Evolutionary conservation across 2,113 vertebrate genomes (phyloP).

Genomic region (Ophiodon elongatus): DNA sequence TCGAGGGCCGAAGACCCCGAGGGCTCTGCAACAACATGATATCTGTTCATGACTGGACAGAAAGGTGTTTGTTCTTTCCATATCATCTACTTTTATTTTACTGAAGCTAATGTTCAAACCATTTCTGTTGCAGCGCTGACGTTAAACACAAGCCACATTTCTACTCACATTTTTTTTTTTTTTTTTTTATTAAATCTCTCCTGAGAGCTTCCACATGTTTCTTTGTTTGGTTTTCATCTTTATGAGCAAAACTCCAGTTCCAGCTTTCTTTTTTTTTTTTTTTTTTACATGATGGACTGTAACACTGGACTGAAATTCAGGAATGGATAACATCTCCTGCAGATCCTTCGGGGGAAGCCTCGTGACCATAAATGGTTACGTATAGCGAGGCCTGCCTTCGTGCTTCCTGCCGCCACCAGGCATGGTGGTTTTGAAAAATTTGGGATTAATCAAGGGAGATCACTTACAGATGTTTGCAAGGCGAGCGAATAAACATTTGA

Average conservation of each 20-base stretch:
- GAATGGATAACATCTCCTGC: slow-evolving; percentile 55
- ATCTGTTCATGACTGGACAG: too few relatives aligned
- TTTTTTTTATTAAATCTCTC: background rate
- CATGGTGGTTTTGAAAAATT: slow-evolving; percentile 44
- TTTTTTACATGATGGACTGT: slow-evolving; percentile 10
- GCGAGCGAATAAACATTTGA: slow-evolving; percentile 35
- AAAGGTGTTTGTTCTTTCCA: background rate
- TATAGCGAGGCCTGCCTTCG: background rate
- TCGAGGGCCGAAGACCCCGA: background rate
- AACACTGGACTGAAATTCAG: slow-evolving; percentile 15
- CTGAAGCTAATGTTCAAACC: background rate
- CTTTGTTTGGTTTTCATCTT: slow-evolving; percentile 15
- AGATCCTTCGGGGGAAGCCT: slow-evolving; percentile 42
- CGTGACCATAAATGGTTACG: slow-evolving; percentile 61
- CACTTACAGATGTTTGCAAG: slow-evolving; percentile 61
- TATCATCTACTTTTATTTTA: background rate
- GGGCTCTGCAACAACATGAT: background rate
- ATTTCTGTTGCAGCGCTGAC: background rate
- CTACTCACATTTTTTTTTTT: background rate
- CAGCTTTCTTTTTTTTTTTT: background rate
- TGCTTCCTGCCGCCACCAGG: slow-evolving; percentile 44
- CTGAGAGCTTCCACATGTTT: background rate
- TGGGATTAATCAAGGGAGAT: slow-evolving; percentile 70
- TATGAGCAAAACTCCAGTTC: background rate
- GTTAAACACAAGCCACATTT: background rate